These are phyloP conservation scores for Penaeus chinensis DNA, from an alignment of 1,140 invertebrate species.

Conservation along the genomic window DNA sequence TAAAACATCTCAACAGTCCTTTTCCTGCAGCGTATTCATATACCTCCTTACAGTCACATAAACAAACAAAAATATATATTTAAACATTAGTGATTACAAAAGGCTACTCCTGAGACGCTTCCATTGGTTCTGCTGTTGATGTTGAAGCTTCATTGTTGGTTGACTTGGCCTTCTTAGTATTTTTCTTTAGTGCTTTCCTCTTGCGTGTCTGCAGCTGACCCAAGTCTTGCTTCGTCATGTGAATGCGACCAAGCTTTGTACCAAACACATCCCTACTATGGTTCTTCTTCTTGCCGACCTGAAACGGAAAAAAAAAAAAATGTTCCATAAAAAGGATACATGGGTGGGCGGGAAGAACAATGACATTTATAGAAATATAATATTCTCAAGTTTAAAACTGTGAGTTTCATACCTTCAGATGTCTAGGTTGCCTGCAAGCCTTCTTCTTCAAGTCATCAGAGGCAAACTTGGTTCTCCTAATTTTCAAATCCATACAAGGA, in stretches of 20 bases:
- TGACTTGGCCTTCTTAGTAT: background rate
- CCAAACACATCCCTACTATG: slow-evolving; percentile 87
- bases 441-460: slow-evolving; percentile 91
- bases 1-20: no score
- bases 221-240: slow-evolving; percentile 91
- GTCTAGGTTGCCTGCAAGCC: slow-evolving; percentile 86
- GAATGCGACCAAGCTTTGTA: slow-evolving; percentile 89
- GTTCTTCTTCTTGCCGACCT: slow-evolving; percentile 91
- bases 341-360: background rate
- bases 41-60: no score
- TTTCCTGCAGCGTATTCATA: no score
- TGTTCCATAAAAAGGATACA: background rate
- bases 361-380: background rate
- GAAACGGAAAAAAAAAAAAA: slow-evolving; percentile 64
- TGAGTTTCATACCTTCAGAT: slow-evolving; percentile 75
- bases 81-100: no score
- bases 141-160: no score
- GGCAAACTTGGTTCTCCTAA: slow-evolving; percentile 88
- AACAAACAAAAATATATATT: no score
- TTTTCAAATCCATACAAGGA: slow-evolving; percentile 87
- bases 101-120: no score
- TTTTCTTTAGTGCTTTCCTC: slow-evolving; percentile 89
- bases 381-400: no score
- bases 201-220: slow-evolving; percentile 89
- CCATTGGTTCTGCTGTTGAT: no score